Conservation (phyloP, 2,113 vertebrate genomes). For the Scopus umbretta region DNA sequence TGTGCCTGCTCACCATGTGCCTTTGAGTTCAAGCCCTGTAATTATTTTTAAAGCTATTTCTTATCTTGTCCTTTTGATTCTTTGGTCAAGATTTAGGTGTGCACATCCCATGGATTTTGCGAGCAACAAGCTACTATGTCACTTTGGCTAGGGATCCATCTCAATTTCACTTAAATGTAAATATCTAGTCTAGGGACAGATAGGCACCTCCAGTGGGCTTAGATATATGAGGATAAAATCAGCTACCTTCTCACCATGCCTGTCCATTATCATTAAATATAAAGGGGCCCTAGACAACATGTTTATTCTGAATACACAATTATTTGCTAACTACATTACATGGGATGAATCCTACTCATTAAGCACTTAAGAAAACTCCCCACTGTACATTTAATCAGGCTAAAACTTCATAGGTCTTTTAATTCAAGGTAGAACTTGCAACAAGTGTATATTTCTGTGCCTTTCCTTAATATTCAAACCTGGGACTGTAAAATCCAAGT, state of each 20-base stretch:
- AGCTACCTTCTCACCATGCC: background rate
- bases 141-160: background rate
- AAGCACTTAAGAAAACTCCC: background rate
- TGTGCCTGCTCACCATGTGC: background rate
- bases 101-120: background rate
- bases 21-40: background rate
- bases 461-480: background rate
- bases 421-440: background rate
- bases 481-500: background rate
- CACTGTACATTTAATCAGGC: background rate
- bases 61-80: background rate
- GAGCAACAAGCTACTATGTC: background rate
- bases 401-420: background rate
- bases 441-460: background rate
- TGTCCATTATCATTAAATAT: background rate
- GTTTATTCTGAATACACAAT: background rate
- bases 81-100: background rate
- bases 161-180: background rate
- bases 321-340: background rate
- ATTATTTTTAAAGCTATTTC: background rate
- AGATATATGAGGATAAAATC: background rate
- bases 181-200: background rate
- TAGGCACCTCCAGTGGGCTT: background rate
- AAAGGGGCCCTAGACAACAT: background rate
- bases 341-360: background rate